phyloP scores from a whole-genome alignment of 2,113 vertebrate genomes.

The Hipposideros armiger region DNA sequence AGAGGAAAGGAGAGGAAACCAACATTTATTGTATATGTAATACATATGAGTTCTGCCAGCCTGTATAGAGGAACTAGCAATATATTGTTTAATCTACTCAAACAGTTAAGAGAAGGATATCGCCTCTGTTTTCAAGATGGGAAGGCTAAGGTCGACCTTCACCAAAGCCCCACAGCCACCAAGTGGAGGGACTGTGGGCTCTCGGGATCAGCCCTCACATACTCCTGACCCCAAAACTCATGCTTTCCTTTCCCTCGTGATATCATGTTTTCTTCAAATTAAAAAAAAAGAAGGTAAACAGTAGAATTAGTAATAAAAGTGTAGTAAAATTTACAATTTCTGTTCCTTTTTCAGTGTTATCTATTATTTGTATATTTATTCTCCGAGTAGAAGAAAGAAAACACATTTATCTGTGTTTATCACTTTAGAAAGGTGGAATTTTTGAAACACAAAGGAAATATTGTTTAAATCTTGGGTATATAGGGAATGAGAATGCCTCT shows the following conservation, averaged over 20 bases:
- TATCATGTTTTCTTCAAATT: neutral
- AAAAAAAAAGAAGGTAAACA: neutral
- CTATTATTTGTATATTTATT: neutral
- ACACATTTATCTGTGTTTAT: neutral
- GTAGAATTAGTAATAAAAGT: neutral
- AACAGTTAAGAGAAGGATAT: neutral
- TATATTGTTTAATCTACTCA: neutral
- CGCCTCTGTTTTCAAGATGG: neutral
- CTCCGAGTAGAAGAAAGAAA: neutral
- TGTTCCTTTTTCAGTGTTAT: neutral
- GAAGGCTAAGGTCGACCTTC: neutral
- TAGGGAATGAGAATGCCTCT: neutral
- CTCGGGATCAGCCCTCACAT: neutral
- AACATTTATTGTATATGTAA: neutral
- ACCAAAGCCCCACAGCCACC: neutral
- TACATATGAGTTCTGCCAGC: neutral
- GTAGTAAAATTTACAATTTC: rapidly evolving
- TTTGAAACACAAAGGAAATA: neutral
- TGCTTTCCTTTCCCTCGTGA: neutral
- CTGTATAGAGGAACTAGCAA: neutral
- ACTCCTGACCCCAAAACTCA: neutral
- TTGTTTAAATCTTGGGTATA: neutral
- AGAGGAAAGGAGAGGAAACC: neutral
- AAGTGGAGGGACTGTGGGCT: neutral
- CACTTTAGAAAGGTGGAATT: neutral